Evolutionary conservation across 2,888 invertebrate genomes (phyloP).

Genomic region (Polietes domitor): DNA sequence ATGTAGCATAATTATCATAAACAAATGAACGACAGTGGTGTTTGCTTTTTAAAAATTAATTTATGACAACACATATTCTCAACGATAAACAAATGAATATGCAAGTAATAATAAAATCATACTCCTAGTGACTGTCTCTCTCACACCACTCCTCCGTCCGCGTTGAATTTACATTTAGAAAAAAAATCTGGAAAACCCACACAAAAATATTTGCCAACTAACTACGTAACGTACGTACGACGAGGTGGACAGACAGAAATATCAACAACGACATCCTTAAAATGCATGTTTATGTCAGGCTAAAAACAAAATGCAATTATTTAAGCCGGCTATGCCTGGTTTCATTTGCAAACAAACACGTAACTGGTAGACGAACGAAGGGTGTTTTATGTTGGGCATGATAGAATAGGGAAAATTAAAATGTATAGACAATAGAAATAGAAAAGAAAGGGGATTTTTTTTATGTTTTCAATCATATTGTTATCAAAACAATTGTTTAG

Average conservation of each 20-base stretch:
- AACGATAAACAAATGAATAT: conserved; percentile 54
- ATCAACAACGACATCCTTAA: conserved; percentile 51
- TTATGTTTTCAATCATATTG: no score
- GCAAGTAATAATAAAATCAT: conserved; percentile 22
- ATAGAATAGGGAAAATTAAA: no score
- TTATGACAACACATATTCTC: conserved; percentile 58
- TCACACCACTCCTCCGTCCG: neutral
- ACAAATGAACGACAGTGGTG: conserved; percentile 13
- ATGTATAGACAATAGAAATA: no score
- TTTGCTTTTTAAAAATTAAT: conserved; percentile 46
- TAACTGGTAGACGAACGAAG: neutral
- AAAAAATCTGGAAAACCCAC: conserved; percentile 50
- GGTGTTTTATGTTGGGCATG: neutral
- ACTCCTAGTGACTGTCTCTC: neutral
- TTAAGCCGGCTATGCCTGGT: conserved; percentile 54
- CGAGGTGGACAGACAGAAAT: conserved; percentile 13
- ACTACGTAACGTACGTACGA: conserved; percentile 25
- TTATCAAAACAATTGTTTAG: no score
- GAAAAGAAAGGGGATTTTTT: no score
- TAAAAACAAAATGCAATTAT: conserved; percentile 65
- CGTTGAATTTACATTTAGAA: neutral
- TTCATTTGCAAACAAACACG: conserved; percentile 37
- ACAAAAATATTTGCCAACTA: conserved; percentile 45
- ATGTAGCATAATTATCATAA: neutral
- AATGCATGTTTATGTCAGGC: conserved; percentile 65